Percentiles rank a stretch among this genome's conserved stretches.
These are phyloP conservation scores for Baryphthengus martii DNA, from an alignment of 2,113 vertebrate species.

Conservation along the genomic window DNA sequence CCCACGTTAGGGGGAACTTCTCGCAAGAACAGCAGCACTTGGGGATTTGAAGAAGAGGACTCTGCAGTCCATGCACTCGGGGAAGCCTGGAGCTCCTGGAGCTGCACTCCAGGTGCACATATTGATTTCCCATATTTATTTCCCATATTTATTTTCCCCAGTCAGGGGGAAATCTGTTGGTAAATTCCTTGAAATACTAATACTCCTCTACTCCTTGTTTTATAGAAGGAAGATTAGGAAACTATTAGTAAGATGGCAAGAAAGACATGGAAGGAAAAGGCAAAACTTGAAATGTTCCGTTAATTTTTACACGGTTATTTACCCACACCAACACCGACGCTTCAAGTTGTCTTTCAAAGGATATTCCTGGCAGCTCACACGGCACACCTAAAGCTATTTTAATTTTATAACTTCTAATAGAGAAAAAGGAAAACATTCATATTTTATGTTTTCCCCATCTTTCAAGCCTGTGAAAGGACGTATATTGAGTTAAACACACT, in stretches of 20 bases:
- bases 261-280: neutral
- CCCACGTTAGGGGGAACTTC: neutral
- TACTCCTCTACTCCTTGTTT: neutral
- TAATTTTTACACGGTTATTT: neutral
- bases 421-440: neutral
- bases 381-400: neutral
- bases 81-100: neutral
- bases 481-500: neutral
- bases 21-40: neutral
- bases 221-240: neutral
- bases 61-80: rapidly evolving
- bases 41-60: neutral
- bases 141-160: too few relatives aligned
- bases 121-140: neutral
- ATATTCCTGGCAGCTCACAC: neutral
- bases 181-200: neutral
- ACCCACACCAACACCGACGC: neutral
- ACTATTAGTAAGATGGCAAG: neutral
- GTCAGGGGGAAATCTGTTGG: neutral
- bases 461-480: neutral
- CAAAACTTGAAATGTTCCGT: neutral
- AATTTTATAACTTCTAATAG: neutral
- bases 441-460: neutral
- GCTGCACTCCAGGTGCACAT: neutral
- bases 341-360: neutral